phyloP scores from a whole-genome alignment of 2,888 invertebrate species.

The Conistra vaccinii region DNA sequence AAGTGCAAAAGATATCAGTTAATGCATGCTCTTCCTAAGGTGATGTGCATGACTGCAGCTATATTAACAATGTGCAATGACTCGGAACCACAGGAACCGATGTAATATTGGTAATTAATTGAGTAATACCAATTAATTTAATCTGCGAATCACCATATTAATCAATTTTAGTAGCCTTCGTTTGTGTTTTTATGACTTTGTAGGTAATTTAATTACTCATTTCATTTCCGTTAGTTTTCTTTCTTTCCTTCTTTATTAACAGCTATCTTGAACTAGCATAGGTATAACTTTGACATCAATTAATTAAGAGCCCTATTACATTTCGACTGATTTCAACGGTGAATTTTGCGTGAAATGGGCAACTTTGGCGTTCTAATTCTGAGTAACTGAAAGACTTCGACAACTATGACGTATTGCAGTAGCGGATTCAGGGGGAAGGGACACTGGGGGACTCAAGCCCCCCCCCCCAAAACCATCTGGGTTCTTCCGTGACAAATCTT shows the following conservation, averaged over 20 bases:
- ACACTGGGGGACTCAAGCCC: too few relatives aligned
- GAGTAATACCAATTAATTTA: constrained; percentile 35
- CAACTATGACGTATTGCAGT: too few relatives aligned
- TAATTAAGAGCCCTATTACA: too few relatives aligned
- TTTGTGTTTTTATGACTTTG: constrained; percentile 1
- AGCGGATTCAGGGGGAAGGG: too few relatives aligned
- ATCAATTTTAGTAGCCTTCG: neutral
- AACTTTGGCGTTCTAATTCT: too few relatives aligned
- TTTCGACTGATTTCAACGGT: too few relatives aligned
- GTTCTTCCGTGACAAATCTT: too few relatives aligned
- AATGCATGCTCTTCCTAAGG: constrained; percentile 51
- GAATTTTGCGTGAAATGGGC: too few relatives aligned
- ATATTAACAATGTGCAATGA: constrained; percentile 45
- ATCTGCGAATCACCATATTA: neutral
- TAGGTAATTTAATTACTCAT: neutral
- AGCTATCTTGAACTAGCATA: too few relatives aligned
- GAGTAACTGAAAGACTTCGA: too few relatives aligned
- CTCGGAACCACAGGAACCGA: constrained; percentile 46
- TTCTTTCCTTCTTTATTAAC: neutral
- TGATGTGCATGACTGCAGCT: constrained; percentile 48
- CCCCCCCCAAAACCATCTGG: too few relatives aligned
- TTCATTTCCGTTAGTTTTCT: neutral
- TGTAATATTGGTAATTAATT: constrained; percentile 55
- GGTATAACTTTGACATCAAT: too few relatives aligned
- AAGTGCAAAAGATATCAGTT: constrained; percentile 53